phyloP scores from a whole-genome alignment of 1,140 invertebrate species.

The Dinoponera quadriceps region DNA sequence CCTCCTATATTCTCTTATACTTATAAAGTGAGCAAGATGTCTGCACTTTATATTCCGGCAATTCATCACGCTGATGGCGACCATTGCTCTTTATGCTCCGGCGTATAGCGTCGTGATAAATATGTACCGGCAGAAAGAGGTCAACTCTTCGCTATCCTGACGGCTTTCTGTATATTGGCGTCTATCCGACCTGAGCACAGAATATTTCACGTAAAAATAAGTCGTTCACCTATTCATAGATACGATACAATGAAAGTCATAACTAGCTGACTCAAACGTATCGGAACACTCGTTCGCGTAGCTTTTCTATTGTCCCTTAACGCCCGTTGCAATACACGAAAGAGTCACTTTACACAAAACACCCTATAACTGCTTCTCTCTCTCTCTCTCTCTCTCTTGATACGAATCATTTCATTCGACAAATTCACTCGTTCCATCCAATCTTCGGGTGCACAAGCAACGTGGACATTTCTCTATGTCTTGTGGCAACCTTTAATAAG shows the following conservation, averaged over 20 bases:
- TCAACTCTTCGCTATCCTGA: conserved; percentile 2
- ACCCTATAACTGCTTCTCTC: not conserved
- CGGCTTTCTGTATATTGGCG: not conserved
- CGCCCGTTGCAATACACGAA: not conserved
- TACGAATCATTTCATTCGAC: not conserved
- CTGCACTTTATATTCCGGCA: not conserved
- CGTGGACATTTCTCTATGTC: not conserved
- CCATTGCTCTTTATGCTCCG: not conserved
- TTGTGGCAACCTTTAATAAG: not conserved
- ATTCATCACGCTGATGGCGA: not conserved
- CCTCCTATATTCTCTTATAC: not conserved
- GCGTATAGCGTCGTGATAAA: conserved; percentile 19
- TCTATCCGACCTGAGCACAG: not conserved
- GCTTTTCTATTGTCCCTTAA: not conserved
- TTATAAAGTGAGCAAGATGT: conserved; percentile 1
- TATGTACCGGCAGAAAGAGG: not conserved
- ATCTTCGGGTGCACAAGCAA: not conserved
- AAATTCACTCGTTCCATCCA: not conserved
- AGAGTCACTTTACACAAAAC: not conserved
- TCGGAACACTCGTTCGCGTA: not conserved
- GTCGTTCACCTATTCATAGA: not conserved
- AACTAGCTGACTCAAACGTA: not conserved
- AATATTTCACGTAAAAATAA: conserved; percentile 21
- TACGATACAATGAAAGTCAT: not conserved
- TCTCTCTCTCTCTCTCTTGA: not conserved